These are phyloP conservation scores for Ceriagrion tenellum DNA, from an alignment of 2,888 invertebrate genomes.

Conservation along the genomic window DNA sequence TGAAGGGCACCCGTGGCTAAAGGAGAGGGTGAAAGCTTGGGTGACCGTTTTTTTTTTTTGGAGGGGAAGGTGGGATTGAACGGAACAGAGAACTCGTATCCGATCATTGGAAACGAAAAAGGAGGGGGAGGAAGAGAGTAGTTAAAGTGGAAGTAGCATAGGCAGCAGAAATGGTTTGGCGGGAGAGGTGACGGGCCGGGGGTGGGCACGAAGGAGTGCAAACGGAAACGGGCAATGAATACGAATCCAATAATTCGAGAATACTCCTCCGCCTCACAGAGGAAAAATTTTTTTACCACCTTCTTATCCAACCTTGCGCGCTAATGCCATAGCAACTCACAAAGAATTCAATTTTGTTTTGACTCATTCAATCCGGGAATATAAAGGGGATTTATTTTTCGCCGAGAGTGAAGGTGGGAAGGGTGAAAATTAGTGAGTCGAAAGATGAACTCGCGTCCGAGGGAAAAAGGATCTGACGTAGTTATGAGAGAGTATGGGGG, in stretches of 20 bases:
- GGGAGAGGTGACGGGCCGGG: not conserved
- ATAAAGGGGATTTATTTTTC: not conserved
- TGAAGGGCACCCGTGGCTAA: not conserved
- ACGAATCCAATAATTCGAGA: not conserved
- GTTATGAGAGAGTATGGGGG: not conserved
- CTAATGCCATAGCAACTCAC: too few species aligned
- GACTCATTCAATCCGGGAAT: not conserved
- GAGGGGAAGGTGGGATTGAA: not conserved
- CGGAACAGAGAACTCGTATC: not conserved
- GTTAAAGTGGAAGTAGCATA: not conserved
- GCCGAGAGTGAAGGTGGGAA: not conserved
- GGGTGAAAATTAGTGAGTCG: not conserved
- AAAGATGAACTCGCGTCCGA: not conserved
- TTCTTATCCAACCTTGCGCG: not conserved
- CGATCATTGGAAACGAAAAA: not conserved
- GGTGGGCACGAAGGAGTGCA: not conserved
- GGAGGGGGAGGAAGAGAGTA: not conserved
- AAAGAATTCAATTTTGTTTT: not conserved
- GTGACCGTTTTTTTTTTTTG: not conserved
- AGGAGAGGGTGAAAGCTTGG: not conserved
- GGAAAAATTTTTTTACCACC: not conserved
- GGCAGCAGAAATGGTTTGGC: not conserved
- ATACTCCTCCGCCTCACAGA: not conserved
- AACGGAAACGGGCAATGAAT: not conserved
- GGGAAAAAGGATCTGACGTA: not conserved